These are phyloP conservation scores for Platyscapa corneri DNA, from an alignment of 1,140 invertebrate species.

Conservation along the genomic window DNA sequence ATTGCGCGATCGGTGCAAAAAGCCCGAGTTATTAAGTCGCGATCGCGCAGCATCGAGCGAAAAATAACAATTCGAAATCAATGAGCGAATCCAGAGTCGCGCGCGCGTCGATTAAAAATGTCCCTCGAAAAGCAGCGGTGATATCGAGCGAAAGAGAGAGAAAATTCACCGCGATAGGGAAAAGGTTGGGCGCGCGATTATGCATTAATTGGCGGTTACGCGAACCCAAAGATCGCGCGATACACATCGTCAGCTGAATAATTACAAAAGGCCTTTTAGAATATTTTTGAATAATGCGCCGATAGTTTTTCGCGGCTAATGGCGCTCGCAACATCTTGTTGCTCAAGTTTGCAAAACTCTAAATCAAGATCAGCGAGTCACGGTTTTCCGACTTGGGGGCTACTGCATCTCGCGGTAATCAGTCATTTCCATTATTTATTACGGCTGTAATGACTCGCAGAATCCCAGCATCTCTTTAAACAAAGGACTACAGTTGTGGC, in stretches of 20 bases:
- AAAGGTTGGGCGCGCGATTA: neutral
- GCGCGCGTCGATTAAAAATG: too few species aligned
- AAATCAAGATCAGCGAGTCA: conserved; percentile 43
- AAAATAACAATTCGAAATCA: too few species aligned
- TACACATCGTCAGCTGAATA: neutral
- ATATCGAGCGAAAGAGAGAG: too few species aligned
- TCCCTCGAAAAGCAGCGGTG: too few species aligned
- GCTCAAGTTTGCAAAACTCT: conserved; percentile 24
- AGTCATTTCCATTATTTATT: conserved; percentile 50
- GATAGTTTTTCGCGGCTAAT: neutral
- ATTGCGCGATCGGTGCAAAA: too few species aligned
- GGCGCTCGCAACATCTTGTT: conserved; percentile 1
- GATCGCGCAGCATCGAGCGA: too few species aligned
- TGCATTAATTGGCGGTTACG: neutral
- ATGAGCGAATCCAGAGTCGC: too few species aligned
- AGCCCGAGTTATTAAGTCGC: too few species aligned
- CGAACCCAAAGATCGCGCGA: neutral
- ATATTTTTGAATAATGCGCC: neutral
- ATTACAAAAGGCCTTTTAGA: neutral
- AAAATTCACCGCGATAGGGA: too few species aligned
- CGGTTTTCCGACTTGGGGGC: conserved; percentile 16
- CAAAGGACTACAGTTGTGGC: conserved; percentile 22
- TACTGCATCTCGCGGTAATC: conserved; percentile 25
- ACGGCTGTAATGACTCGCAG: conserved; percentile 38
- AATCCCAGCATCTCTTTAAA: conserved; percentile 41